phyloP scores from a whole-genome alignment of 2,113 vertebrate genomes.

The Stictonetta naevosa region DNA sequence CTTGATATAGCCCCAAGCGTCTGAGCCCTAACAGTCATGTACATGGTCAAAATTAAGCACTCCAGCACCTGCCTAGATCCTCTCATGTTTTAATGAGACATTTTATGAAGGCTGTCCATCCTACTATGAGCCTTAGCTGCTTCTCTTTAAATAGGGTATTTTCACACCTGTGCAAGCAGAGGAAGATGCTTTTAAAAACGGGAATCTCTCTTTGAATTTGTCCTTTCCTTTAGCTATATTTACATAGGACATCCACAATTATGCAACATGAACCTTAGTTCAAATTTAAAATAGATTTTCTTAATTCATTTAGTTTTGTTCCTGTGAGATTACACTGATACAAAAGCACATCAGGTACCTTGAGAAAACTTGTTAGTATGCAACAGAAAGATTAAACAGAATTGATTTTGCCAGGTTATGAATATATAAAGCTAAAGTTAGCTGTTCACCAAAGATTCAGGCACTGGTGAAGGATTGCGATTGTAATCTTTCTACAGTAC shows the following conservation, averaged over 20 bases:
- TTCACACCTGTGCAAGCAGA: not conserved
- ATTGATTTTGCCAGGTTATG: slow-evolving; percentile 25
- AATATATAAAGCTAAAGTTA: not conserved
- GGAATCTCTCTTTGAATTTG: not conserved
- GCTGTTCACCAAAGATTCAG: slow-evolving; percentile 12
- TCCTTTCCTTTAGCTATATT: not conserved
- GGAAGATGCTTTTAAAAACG: not conserved
- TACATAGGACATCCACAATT: not conserved
- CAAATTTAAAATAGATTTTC: slow-evolving; percentile 13
- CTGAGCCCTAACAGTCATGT: not conserved
- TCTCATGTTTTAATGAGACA: not conserved
- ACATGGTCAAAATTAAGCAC: not conserved
- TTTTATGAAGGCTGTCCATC: not conserved
- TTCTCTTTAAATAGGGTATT: not conserved
- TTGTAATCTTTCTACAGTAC: slow-evolving; percentile 41
- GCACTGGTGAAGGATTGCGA: not conserved
- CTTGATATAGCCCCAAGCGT: not conserved
- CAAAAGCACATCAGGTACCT: slow-evolving; percentile 1
- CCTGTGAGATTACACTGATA: not conserved
- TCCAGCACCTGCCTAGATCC: not conserved
- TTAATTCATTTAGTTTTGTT: slow-evolving; percentile 33
- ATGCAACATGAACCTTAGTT: not conserved
- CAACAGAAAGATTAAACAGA: slow-evolving; percentile 22
- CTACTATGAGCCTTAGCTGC: not conserved
- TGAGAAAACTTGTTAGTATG: slow-evolving; percentile 24